These are phyloP conservation scores for Puntigrus tetrazona DNA, from an alignment of 2,113 vertebrate species.

Conservation along the genomic window DNA sequence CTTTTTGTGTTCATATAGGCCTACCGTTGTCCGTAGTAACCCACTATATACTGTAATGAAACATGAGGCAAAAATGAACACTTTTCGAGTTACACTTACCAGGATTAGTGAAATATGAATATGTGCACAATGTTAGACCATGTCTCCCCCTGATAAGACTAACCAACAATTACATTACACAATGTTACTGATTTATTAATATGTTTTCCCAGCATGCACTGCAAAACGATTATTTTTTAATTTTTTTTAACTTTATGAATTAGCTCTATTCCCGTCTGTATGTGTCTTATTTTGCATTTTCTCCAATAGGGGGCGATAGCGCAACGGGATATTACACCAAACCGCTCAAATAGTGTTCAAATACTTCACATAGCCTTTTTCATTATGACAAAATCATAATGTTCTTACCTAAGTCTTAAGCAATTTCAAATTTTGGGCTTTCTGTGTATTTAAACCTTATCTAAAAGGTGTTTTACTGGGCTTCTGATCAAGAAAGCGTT, in stretches of 20 bases:
- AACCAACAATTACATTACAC: not conserved
- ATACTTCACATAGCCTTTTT: not conserved
- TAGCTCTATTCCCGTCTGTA: not conserved
- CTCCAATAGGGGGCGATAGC: conserved; percentile 34
- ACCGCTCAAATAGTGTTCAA: not conserved
- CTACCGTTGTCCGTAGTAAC: too few relatives aligned
- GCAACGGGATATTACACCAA: not conserved
- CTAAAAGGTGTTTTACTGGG: not conserved
- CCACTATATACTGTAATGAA: not conserved
- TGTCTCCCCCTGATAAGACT: not conserved
- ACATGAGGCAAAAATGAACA: not conserved
- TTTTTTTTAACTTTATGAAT: not conserved
- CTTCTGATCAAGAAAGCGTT: not conserved
- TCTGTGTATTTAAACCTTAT: not conserved
- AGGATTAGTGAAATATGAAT: not conserved
- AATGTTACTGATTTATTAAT: not conserved
- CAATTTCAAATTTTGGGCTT: not conserved
- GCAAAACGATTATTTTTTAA: too few relatives aligned
- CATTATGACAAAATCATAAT: not conserved
- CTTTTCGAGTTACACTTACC: not conserved
- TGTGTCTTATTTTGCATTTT: not conserved
- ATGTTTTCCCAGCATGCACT: not conserved
- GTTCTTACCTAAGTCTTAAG: not conserved
- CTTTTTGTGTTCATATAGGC: not conserved
- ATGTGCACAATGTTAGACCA: not conserved